Percentiles rank a stretch among this genome's conserved stretches.
phyloP scores from a whole-genome alignment of 2,797 vertebrate species.

The Lacerta agilis region DNA sequence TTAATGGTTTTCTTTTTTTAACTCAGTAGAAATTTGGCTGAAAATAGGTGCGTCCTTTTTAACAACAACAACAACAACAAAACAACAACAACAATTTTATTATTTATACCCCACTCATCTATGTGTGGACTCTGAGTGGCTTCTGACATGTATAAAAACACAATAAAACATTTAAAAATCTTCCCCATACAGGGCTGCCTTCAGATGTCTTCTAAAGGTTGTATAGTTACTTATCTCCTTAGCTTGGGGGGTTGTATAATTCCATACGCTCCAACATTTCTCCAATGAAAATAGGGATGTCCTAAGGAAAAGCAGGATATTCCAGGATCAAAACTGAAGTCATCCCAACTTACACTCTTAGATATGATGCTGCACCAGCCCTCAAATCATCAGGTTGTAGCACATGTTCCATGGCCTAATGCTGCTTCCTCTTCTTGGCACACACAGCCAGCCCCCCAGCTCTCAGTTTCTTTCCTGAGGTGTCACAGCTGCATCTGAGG shows the following conservation, averaged over 20 bases:
- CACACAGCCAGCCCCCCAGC: not conserved
- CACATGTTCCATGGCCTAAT: not conserved
- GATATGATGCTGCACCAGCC: not conserved
- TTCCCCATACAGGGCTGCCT: no score
- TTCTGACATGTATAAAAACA: no score
- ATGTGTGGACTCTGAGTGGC: no score
- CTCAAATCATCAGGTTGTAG: not conserved
- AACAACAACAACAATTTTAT: no score
- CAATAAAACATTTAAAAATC: no score
- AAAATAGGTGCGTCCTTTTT: not conserved
- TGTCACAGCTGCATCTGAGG: not conserved
- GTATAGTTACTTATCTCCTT: no score
- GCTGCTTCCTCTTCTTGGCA: not conserved
- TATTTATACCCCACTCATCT: not conserved
- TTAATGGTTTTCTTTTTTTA: not conserved
- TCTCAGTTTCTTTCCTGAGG: not conserved
- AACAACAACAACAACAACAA: no score
- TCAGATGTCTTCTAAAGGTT: no score
- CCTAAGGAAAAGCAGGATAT: no score
- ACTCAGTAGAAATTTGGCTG: not conserved
- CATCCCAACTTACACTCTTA: not conserved
- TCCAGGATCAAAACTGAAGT: not conserved
- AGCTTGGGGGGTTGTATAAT: no score
- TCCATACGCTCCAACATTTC: no score
- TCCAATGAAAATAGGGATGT: no score